A percentile compares a stretch with the other conserved stretches of the same genome.
Evolutionary conservation across 2,113 vertebrate species (phyloP).

Genomic region (Sinocyclocheilus anshuiensis): DNA sequence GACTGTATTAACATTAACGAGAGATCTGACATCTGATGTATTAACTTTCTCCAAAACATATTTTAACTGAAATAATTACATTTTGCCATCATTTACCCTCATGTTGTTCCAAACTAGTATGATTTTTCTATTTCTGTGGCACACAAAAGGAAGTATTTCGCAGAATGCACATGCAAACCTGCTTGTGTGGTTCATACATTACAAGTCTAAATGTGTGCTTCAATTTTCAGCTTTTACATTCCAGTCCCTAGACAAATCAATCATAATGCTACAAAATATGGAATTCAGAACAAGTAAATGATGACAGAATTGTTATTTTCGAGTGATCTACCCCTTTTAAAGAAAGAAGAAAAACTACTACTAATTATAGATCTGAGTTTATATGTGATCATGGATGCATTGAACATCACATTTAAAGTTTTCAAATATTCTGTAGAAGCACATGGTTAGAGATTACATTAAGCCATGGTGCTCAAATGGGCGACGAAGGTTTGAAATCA

Average conservation of each 20-base stretch:
- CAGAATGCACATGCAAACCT: not conserved
- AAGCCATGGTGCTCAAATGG: not conserved
- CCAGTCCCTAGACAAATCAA: not conserved
- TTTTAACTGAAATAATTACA: not conserved
- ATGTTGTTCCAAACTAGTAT: not conserved
- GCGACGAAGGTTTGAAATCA: not conserved
- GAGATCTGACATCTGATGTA: not conserved
- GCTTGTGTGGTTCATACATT: not conserved
- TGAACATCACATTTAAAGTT: too few relatives aligned
- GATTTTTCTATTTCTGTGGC: not conserved
- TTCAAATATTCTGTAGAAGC: not conserved
- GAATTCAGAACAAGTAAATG: not conserved
- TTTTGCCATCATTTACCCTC: not conserved
- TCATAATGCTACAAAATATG: not conserved
- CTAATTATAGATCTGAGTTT: not conserved
- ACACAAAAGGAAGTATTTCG: not conserved
- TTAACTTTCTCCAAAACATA: not conserved
- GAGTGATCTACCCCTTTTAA: not conserved
- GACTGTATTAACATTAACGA: conserved; percentile 5
- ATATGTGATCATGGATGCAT: not conserved
- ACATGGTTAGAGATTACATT: not conserved
- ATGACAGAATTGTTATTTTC: not conserved
- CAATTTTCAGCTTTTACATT: not conserved
- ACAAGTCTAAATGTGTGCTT: not conserved
- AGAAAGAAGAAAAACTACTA: not conserved